A percentile compares a stretch with the other conserved stretches of the same genome.
These are phyloP conservation scores for Carterocephalus palaemon DNA, from an alignment of 2,888 invertebrate genomes.

Conservation along the genomic window DNA sequence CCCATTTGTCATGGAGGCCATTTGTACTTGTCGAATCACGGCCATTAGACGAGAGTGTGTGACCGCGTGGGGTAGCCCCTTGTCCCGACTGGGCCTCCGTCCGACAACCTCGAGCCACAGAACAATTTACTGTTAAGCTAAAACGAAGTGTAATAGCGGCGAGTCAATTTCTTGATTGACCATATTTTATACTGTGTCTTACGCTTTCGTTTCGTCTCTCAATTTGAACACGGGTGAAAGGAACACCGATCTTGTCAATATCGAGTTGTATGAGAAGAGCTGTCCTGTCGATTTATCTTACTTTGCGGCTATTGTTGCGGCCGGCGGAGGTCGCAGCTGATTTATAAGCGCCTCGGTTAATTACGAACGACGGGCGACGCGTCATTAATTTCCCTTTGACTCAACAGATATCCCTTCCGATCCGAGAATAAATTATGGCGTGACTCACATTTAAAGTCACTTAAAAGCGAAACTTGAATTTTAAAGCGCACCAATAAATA, in stretches of 20 bases:
- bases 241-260: slow-evolving; percentile 65
- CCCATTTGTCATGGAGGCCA: slow-evolving; percentile 78
- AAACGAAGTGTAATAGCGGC: slow-evolving; percentile 23
- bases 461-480: slow-evolving; percentile 38
- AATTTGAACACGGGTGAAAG: slow-evolving; percentile 47
- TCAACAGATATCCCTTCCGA: slow-evolving; percentile 54
- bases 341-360: slow-evolving; percentile 73
- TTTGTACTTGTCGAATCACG: slow-evolving; percentile 80
- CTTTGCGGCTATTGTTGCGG: slow-evolving; percentile 71
- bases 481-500: slow-evolving; percentile 59
- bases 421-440: slow-evolving; percentile 30
- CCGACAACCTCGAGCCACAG: slow-evolving; percentile 46
- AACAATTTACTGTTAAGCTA: slow-evolving; percentile 36
- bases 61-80: slow-evolving; percentile 70
- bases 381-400: slow-evolving; percentile 61
- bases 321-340: slow-evolving; percentile 63
- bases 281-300: slow-evolving; percentile 74
- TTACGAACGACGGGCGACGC: slow-evolving; percentile 57
- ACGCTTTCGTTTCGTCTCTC: slow-evolving; percentile 33
- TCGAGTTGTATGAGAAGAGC: slow-evolving; percentile 64
- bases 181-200: slow-evolving; percentile 33
- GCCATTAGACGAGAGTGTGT: slow-evolving; percentile 78
- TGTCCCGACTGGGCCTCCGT: slow-evolving; percentile 56
- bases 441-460: slow-evolving; percentile 36
- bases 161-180: background rate